Evolutionary conservation across 2,888 invertebrate genomes (phyloP).

Genomic region (Spisula subtruncata): DNA sequence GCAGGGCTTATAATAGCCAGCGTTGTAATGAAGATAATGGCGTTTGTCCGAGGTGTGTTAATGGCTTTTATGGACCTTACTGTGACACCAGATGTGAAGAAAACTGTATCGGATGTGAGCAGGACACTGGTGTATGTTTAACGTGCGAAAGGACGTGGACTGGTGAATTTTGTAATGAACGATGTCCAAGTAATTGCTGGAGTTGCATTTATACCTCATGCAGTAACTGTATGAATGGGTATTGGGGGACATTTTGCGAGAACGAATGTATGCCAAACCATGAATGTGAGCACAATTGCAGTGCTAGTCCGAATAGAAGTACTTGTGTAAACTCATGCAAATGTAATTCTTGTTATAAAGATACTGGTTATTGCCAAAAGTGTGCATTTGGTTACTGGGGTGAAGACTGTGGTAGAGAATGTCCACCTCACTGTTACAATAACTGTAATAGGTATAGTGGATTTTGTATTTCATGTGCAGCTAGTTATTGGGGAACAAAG

Average conservation of each 20-base stretch:
- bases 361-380: not conserved
- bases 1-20: not conserved
- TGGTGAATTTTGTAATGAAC: not conserved
- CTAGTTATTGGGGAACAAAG: not conserved
- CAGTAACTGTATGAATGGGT: not conserved
- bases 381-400: not conserved
- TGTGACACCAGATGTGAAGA: not conserved
- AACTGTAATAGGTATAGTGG: not conserved
- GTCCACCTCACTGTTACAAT: not conserved
- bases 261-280: not conserved
- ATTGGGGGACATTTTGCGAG: not conserved
- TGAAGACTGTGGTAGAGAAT: not conserved
- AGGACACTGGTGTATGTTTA: not conserved
- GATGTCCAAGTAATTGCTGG: not conserved
- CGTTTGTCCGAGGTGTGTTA: not conserved
- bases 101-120: not conserved
- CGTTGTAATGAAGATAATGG: not conserved
- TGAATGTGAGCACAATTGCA: not conserved
- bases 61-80: not conserved
- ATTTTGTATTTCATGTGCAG: not conserved
- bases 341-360: not conserved
- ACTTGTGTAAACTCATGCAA: not conserved
- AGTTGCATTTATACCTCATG: not conserved
- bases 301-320: not conserved
- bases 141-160: not conserved